Evolutionary conservation across 2,888 invertebrate genomes (phyloP).

Genomic region (Polyploca ridens): DNA sequence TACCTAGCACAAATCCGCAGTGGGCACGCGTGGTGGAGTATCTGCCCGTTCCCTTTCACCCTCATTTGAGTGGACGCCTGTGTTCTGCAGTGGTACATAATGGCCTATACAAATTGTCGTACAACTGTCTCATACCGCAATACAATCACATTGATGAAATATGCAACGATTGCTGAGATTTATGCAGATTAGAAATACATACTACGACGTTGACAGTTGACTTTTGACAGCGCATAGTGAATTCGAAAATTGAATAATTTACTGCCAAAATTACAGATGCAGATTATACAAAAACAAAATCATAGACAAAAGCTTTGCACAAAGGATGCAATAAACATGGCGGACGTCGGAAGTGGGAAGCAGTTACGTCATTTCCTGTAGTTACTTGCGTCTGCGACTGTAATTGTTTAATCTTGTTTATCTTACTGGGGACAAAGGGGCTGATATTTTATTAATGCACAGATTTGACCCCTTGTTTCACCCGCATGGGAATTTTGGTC

Average conservation of each 20-base stretch:
- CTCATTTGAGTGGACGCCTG: no score
- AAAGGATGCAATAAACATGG: conserved; percentile 39
- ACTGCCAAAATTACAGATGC: no score
- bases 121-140: neutral
- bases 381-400: conserved; percentile 21
- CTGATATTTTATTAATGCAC: neutral
- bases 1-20: no score
- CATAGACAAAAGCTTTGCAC: conserved; percentile 19
- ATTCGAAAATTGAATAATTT: no score
- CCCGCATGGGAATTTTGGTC: neutral
- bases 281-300: no score
- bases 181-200: neutral
- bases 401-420: conserved; percentile 51
- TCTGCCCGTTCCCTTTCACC: no score
- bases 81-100: no score
- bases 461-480: neutral
- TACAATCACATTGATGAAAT: neutral
- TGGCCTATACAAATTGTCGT: no score
- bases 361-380: conserved; percentile 43
- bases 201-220: neutral
- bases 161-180: neutral
- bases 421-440: conserved; percentile 15
- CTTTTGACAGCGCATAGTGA: no score
- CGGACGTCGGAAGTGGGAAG: conserved; percentile 42
- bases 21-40: no score